Evolutionary conservation across 2,888 invertebrate species (phyloP).

Genomic region (Monopis laevigella): DNA sequence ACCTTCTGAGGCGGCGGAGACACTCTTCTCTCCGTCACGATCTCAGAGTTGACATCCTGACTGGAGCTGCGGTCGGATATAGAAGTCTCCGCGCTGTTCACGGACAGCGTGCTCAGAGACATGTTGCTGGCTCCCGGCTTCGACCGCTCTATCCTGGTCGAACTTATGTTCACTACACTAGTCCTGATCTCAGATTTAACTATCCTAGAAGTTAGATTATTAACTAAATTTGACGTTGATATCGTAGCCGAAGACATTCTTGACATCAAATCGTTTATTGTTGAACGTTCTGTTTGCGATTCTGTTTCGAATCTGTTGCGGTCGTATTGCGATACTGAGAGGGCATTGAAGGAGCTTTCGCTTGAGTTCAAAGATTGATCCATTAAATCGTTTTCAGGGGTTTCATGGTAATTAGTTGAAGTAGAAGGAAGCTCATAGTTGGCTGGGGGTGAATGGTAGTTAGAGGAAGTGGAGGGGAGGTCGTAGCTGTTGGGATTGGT

Average conservation of each 20-base stretch:
- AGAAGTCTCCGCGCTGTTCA: constrained; percentile 53
- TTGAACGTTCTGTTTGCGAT: constrained; percentile 37
- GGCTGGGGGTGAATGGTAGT: not conserved
- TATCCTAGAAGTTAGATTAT: constrained; percentile 42
- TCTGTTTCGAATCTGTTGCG: constrained; percentile 35
- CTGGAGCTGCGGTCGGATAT: constrained; percentile 56
- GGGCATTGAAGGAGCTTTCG: constrained; percentile 54
- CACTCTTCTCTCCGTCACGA: constrained; percentile 47
- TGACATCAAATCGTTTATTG: constrained; percentile 50
- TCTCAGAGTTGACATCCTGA: constrained; percentile 58
- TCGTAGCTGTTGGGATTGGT: not conserved
- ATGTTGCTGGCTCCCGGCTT: constrained; percentile 38
- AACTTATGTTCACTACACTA: constrained; percentile 51
- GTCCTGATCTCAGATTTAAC: constrained; percentile 52
- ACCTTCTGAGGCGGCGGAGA: constrained; percentile 41
- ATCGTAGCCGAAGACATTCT: constrained; percentile 53
- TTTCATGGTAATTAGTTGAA: constrained; percentile 48
- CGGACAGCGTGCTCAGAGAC: constrained; percentile 50
- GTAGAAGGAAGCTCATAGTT: constrained; percentile 46
- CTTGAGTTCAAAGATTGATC: constrained; percentile 44
- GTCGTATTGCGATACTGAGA: constrained; percentile 45
- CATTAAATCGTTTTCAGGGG: constrained; percentile 28
- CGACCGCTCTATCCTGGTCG: constrained; percentile 41
- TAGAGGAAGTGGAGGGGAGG: constrained; percentile 31
- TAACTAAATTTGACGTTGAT: constrained; percentile 43